Base-by-base conservation (phyloP, 2,888 invertebrate species). In the Pegoplata infirma region DNA sequence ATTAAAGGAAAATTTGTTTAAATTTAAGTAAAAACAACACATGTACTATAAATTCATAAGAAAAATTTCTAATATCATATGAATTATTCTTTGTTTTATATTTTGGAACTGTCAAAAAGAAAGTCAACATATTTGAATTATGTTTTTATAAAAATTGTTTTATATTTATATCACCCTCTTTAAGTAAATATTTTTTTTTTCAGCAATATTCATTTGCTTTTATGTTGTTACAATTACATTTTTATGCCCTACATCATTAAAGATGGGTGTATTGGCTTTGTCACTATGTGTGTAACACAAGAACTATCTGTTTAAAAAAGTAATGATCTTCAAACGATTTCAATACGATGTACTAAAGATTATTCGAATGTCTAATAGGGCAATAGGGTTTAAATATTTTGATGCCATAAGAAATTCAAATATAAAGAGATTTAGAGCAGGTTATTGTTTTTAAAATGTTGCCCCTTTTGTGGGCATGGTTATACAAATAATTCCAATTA, bases 121-220 rank as follows among this genome's bases (percentile, higher is more conserved):
- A 83, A 84, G 85, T 86, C 85, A 85, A 82, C 83, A 82, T 17
- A 84, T 86, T 85, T 86, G 86, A 86, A 86, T 86, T 86, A 86
- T 86, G 85, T 84, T 67, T 66, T 67, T 58, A 66, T 12, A 25
- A 67, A 36, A n/a, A n/a, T n/a, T n/a, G n/a, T 55, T 47, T 49
- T 12, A 53, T 66, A 17, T 61, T 23, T 44, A 55, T 17, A 32
- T 67, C 55, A 40, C 47, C 19, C 59, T 47, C 36, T 55, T 36
- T 8, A 58, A 46, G 46, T 17, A 61, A 64, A 72, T 55, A 55
- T 55, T 58, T 61, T 7, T 36, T n/a, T 44, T 25, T 46, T 28
- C 40, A 66, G 47, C 12, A 2, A 59, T 14, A 40, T 66, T 46
- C 16, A 44, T 74, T 68, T 55, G 28, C 12, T 67, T 74, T 74